phyloP scores from a whole-genome alignment of 2,888 invertebrate species.

The Leptarthrus brevirostris region DNA sequence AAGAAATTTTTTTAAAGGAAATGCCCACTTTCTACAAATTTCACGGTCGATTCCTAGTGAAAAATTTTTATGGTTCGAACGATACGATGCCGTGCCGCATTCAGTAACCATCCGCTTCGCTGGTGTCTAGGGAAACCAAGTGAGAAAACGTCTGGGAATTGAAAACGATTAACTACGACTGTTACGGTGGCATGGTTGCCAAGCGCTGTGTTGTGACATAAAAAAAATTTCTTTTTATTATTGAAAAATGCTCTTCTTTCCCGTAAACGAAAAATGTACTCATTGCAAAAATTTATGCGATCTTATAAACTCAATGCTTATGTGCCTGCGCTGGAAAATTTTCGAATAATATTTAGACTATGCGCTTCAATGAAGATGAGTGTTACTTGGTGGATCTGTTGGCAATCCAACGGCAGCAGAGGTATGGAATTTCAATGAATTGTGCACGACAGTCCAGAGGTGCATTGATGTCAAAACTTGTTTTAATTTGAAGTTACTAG shows the following conservation, averaged over 20 bases:
- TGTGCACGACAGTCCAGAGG: too few species aligned
- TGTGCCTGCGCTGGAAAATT: too few species aligned
- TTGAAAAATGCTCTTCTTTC: not conserved
- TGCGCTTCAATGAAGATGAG: too few species aligned
- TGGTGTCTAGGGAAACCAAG: not conserved
- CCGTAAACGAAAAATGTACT: not conserved
- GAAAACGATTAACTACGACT: slow-evolving; percentile 15
- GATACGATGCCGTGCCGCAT: not conserved
- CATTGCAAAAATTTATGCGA: too few species aligned
- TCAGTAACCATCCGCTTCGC: not conserved
- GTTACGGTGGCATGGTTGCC: too few species aligned
- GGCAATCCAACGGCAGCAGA: too few species aligned
- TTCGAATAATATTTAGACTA: too few species aligned
- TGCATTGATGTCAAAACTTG: too few species aligned
- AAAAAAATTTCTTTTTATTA: not conserved
- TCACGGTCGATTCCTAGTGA: slow-evolving; percentile 40
- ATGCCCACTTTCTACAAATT: slow-evolving; percentile 17
- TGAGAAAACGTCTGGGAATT: slow-evolving; percentile 22
- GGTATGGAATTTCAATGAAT: too few species aligned
- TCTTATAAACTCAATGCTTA: too few species aligned
- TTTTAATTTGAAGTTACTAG: too few species aligned
- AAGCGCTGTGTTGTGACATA: not conserved
- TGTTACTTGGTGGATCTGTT: too few species aligned
- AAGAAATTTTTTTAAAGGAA: not conserved
- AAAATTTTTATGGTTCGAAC: slow-evolving; percentile 22